Evolutionary conservation across 1,140 invertebrate genomes (phyloP).

Genomic region (Eueides isabella): DNA sequence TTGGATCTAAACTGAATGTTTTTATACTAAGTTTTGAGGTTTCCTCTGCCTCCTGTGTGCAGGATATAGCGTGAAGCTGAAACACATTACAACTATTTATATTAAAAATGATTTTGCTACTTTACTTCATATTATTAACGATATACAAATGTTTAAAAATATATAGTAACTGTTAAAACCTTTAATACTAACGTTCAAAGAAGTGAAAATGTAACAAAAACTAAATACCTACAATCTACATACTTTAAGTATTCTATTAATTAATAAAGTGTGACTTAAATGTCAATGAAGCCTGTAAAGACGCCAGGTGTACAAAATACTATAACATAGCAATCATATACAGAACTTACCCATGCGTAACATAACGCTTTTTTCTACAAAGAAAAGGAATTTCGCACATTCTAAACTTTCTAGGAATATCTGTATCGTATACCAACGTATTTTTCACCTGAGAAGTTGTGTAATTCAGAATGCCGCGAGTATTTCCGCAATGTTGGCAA

Average conservation of each 20-base stretch:
- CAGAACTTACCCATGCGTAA: neutral
- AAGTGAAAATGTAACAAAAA: too few species aligned
- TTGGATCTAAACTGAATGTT: too few species aligned
- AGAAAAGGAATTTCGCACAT: neutral
- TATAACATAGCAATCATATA: neutral
- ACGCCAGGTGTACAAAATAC: neutral
- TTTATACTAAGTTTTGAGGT: too few species aligned
- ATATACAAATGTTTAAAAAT: too few species aligned
- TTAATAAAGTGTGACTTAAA: neutral
- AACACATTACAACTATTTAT: too few species aligned
- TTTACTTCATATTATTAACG: too few species aligned
- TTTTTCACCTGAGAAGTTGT: constrained; percentile 33
- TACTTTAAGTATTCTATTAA: neutral
- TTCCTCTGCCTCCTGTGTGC: too few species aligned
- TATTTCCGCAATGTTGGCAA: constrained; percentile 31
- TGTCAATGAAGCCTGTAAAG: neutral
- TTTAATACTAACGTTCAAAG: too few species aligned
- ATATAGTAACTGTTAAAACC: too few species aligned
- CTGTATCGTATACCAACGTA: constrained; percentile 16
- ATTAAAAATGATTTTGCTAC: too few species aligned
- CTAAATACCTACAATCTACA: too few species aligned
- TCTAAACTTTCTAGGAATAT: neutral
- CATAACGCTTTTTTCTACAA: neutral
- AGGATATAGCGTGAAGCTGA: too few species aligned
- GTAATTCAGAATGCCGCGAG: constrained; percentile 24